Percentiles rank a stretch among this genome's conserved stretches.
phyloP scores from a whole-genome alignment of 1,140 invertebrate species.

The Zaprionus davidi region DNA sequence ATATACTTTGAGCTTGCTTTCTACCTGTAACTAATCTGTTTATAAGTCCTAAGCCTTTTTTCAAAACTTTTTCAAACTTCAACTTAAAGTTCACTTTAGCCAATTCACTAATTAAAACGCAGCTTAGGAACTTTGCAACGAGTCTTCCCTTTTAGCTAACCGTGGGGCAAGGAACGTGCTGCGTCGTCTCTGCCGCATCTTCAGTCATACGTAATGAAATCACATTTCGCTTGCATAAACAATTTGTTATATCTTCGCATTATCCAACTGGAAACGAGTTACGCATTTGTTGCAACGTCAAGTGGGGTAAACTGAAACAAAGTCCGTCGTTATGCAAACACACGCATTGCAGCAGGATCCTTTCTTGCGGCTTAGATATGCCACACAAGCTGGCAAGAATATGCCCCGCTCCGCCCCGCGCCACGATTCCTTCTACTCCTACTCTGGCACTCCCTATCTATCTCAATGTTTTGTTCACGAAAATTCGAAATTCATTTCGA shows the following conservation, averaged over 20 bases:
- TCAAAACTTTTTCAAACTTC: background rate
- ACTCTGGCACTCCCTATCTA: background rate
- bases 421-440: background rate
- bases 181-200: slow-evolving; percentile 18
- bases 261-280: slow-evolving; percentile 52
- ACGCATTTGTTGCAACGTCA: slow-evolving; percentile 47
- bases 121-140: background rate
- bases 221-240: slow-evolving; percentile 52
- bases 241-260: slow-evolving; percentile 51
- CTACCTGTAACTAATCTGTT: background rate
- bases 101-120: slow-evolving; percentile 3
- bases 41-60: background rate
- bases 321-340: slow-evolving; percentile 36
- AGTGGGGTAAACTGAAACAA: slow-evolving; percentile 26
- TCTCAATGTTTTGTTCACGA: slow-evolving; percentile 37
- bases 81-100: slow-evolving; percentile 1
- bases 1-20: too few relatives aligned
- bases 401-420: background rate
- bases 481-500: slow-evolving; percentile 62
- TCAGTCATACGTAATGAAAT: slow-evolving; percentile 48
- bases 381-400: slow-evolving; percentile 1
- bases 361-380: slow-evolving; percentile 43
- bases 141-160: background rate
- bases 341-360: slow-evolving; percentile 44
- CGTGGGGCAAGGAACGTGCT: background rate